A percentile compares a stretch with the other conserved stretches of the same genome.
These are phyloP conservation scores for Aricia agestis DNA, from an alignment of 1,140 invertebrate genomes.

Conservation along the genomic window DNA sequence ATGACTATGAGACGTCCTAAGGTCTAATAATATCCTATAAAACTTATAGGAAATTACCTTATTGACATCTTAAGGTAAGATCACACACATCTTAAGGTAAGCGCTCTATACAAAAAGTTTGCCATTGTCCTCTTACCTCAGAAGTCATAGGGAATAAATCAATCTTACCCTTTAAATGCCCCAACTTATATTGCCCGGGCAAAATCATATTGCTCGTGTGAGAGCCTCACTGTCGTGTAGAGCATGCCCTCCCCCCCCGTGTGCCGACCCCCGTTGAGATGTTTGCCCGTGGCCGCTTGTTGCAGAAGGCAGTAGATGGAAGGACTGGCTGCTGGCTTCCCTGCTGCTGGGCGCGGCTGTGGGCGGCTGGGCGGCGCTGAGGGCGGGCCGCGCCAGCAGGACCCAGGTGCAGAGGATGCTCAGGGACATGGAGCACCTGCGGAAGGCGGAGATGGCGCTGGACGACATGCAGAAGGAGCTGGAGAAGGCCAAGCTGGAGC, in stretches of 20 bases:
- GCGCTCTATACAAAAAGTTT: too few species aligned
- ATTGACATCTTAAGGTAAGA: too few species aligned
- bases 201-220: not conserved
- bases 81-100: too few species aligned
- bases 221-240: not conserved
- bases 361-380: constrained; percentile 93
- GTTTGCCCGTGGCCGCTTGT: constrained; percentile 15
- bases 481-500: constrained; percentile 75
- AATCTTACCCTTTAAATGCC: too few species aligned
- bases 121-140: too few species aligned
- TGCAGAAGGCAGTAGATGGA: constrained; percentile 85
- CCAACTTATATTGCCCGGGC: too few species aligned
- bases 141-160: too few species aligned
- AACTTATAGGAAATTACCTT: too few species aligned
- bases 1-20: too few species aligned
- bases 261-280: not conserved
- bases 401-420: constrained; percentile 91
- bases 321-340: constrained; percentile 91
- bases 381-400: constrained; percentile 91
- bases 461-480: constrained; percentile 88
- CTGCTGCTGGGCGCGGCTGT: constrained; percentile 88
- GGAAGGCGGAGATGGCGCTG: constrained; percentile 91
- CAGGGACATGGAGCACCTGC: constrained; percentile 93
- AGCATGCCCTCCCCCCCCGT: not conserved
- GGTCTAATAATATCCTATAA: too few species aligned